Evolutionary conservation across 2,113 vertebrate genomes (phyloP).

Genomic region (Odocoileus hemionus): DNA sequence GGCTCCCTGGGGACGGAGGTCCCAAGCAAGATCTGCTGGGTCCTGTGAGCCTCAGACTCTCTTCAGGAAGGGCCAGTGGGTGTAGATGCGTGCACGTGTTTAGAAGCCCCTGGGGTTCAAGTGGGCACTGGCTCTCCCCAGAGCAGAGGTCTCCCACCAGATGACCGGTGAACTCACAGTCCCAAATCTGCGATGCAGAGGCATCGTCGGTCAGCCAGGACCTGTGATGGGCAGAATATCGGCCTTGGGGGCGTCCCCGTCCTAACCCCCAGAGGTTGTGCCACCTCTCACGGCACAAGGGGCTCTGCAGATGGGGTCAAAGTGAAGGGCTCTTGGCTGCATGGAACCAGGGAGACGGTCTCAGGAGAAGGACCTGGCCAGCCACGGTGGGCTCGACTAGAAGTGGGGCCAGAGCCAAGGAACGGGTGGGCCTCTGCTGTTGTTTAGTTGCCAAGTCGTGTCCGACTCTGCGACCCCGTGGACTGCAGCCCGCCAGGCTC

Average conservation of each 20-base stretch:
- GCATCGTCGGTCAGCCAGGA: not conserved
- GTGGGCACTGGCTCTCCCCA: not conserved
- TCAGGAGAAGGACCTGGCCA: not conserved
- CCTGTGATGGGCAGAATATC: not conserved
- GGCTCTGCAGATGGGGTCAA: not conserved
- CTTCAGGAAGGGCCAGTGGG: not conserved
- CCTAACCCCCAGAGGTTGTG: not conserved
- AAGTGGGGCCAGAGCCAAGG: not conserved
- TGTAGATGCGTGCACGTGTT: fast-evolving
- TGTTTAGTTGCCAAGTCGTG: not conserved
- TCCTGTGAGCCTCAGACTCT: not conserved
- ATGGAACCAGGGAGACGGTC: not conserved
- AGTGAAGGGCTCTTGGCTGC: not conserved
- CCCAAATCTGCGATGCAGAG: too few relatives aligned
- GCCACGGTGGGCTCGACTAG: not conserved
- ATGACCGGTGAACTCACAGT: not conserved
- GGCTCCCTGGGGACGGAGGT: not conserved
- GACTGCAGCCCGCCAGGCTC: not conserved
- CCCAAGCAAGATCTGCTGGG: not conserved
- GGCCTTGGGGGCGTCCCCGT: not conserved
- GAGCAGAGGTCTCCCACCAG: not conserved
- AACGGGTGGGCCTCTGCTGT: not conserved
- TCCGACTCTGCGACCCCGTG: not conserved
- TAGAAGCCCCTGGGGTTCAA: not conserved
- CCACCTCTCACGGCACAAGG: not conserved